Base-by-base conservation (phyloP, 2,113 vertebrate genomes). In the Leuciscus idus region DNA sequence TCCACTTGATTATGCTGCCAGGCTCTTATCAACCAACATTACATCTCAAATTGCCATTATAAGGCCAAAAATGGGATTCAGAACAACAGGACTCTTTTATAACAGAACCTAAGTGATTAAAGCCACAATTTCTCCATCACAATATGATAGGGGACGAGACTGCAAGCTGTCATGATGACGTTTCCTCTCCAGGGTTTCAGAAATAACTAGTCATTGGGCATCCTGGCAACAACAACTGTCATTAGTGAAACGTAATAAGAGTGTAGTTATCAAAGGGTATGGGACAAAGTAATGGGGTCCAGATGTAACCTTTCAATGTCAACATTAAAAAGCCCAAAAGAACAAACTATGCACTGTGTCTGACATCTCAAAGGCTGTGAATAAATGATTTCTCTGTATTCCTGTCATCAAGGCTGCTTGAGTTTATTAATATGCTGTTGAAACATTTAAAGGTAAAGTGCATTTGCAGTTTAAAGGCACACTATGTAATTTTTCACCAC, bases 301-400 rank as follows among this genome's bases (percentile, higher is more conserved):
- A 64, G 57, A 84, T 87, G 81, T 86, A 87, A 84, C 75, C 81
- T 64, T 52, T 61, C 84, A 43, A 66, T 52, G 64, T 21, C 84
- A 48, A 86, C 36, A 77, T 72, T 50, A 59, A 48, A 61, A 83
- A 36, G 30, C 15, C 6, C 59, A 36, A 23, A 72, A 36, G 50
- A 85, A 48, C 70, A 76, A 84, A 39, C 23, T 33, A 46, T 52
- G 52, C 74, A 78, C 26, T 59, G 59, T 10, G 19, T 8, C 1
- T 62, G 77, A 43, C 55, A 80, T 80, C 57, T 26, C 4, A 79
- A 78, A 57, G 0, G 26, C 15, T 52, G 6, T 0, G 19, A 11
- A 21, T 75, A 75, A 55, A 55, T 33, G 3, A 77, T 11, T 8
- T 55, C n/a, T 33, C 50, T 0, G 8, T 77, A 26, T 26, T 68